These are phyloP conservation scores for Hirtodrosophila duncani DNA, from an alignment of 2,888 invertebrate species.

Conservation along the genomic window DNA sequence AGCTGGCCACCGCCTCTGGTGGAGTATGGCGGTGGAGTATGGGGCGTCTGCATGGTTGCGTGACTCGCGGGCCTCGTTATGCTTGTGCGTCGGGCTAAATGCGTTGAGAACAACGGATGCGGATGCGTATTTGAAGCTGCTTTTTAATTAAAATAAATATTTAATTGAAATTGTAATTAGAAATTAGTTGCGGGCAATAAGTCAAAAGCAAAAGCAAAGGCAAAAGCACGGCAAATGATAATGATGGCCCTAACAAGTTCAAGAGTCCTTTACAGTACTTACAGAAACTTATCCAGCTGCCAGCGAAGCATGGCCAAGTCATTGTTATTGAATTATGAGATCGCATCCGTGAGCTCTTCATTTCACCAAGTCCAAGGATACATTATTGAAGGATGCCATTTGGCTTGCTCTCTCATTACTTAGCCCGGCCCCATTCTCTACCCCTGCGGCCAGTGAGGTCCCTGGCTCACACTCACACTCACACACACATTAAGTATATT, in stretches of 20 bases:
- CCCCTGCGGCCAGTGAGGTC: neutral
- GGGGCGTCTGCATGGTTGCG: conserved; percentile 27
- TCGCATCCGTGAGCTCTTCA: no score
- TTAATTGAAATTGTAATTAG: conserved; percentile 66
- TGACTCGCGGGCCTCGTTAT: conserved; percentile 19
- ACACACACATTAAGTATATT: conserved; percentile 27
- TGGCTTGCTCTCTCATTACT: no score
- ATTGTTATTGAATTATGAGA: no score
- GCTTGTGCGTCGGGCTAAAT: no score
- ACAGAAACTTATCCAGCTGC: neutral
- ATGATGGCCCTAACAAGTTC: conserved; percentile 1
- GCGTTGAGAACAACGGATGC: no score
- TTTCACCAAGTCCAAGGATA: no score
- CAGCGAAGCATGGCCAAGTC: no score
- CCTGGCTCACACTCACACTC: neutral
- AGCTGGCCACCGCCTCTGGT: neutral
- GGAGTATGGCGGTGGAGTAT: neutral
- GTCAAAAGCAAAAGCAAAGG: conserved; percentile 43
- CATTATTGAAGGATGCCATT: no score
- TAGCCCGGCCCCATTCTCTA: no score
- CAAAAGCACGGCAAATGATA: conserved; percentile 2
- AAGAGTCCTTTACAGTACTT: neutral
- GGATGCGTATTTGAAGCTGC: conserved; percentile 56
- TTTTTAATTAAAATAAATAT: conserved; percentile 73
- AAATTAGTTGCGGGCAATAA: conserved; percentile 60